Conservation (phyloP, 2,797 vertebrate genomes). For the Acanthis flammea region DNA sequence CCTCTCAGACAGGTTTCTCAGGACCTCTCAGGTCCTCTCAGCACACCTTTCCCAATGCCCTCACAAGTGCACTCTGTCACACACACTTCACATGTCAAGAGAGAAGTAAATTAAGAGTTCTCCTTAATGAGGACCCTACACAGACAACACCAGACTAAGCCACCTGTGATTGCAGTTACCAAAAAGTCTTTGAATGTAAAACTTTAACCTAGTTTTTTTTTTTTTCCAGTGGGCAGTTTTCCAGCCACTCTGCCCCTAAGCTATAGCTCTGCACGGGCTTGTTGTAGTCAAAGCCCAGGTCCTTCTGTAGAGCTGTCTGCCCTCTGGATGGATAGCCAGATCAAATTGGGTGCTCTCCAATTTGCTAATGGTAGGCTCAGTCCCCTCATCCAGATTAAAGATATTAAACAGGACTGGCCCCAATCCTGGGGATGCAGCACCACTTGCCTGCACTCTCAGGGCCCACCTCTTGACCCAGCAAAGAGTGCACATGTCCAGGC, state of each 20-base stretch:
- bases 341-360: neutral
- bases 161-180: neutral
- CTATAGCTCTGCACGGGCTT: neutral
- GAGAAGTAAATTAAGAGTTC: neutral
- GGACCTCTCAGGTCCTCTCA: no score
- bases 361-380: neutral
- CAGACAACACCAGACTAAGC: neutral
- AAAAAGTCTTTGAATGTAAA: neutral
- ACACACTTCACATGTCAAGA: neutral
- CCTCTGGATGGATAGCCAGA: neutral
- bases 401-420: neutral
- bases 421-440: neutral
- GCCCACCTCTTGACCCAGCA: neutral
- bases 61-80: neutral
- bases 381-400: neutral
- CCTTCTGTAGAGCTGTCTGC: neutral
- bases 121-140: neutral
- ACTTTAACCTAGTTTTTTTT: neutral
- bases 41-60: accelerated
- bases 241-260: neutral
- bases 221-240: neutral
- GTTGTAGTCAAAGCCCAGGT: neutral
- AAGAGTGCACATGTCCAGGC: neutral
- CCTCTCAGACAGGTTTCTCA: neutral
- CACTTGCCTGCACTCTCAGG: neutral